A percentile compares a stretch with the other conserved stretches of the same genome.
Conservation (phyloP, 1,140 invertebrate genomes). For the Sitophilus oryzae region DNA sequence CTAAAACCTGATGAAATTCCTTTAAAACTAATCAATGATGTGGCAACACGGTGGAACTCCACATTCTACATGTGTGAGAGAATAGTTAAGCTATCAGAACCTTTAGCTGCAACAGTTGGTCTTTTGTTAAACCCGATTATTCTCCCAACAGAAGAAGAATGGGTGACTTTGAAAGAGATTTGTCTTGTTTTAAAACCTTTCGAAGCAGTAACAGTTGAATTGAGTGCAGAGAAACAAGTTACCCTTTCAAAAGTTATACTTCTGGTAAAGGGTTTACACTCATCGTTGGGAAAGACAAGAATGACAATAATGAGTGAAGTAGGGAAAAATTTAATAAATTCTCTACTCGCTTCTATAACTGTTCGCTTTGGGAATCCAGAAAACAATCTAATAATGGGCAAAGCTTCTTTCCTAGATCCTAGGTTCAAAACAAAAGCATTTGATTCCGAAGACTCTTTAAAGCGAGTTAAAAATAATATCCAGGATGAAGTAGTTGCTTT, state of each 20-base stretch:
- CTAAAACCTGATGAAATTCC: conserved; percentile 1
- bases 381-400: conserved; percentile 5
- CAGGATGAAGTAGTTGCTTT: conserved; percentile 8
- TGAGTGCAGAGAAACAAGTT: conserved; percentile 11
- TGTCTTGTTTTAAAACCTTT: conserved; percentile 18
- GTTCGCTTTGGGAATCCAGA: conserved; percentile 4
- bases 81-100: conserved; percentile 11
- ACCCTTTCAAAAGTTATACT: conserved; percentile 16
- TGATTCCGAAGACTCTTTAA: conserved; percentile 4
- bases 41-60: conserved; percentile 15
- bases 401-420: conserved; percentile 13
- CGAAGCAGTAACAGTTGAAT: conserved; percentile 13
- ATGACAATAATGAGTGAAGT: not conserved
- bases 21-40: conserved; percentile 14
- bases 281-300: conserved; percentile 2
- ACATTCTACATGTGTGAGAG: conserved; percentile 20
- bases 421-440: conserved; percentile 10
- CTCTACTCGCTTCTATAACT: conserved; percentile 1
- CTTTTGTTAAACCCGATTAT: conserved; percentile 4
- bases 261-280: not conserved
- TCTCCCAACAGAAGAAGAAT: conserved; percentile 9
- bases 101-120: conserved; percentile 10
- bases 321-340: conserved; percentile 3
- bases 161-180: conserved; percentile 9
- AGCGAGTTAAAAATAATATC: conserved; percentile 5